Base-by-base conservation (phyloP, 2,888 invertebrate genomes). In the Epistrophella euchroma region DNA sequence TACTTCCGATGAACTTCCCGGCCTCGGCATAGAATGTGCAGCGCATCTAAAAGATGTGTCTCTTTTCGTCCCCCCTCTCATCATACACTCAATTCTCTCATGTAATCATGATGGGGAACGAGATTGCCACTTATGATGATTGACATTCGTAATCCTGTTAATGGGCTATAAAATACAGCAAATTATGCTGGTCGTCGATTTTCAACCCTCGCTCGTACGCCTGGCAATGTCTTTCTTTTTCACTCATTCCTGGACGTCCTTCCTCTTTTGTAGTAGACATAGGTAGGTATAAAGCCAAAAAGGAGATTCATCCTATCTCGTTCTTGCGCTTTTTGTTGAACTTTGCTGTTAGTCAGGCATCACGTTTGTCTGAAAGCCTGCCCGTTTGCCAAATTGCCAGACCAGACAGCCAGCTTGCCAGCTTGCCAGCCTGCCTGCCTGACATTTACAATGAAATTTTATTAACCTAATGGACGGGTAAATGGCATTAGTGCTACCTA, bases 121-220 rank as follows among this genome's bases (percentile, higher is more conserved):
- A 88, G 89, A 88, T 88, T 88, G 88, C 89, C 89, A 89, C 89
- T 89, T 89, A 89, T 88, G 88, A 89, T 89, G 89, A 89, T 89
- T 89, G 89, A 89, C 89, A 89, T 89, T 89, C 88, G 88, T 89
- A 89, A 89, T 88, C 88, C 89, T 89, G 88, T 89, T 89, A 89
- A 89, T 89, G 89, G 88, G 88, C 89, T 88, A 89, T 89, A 89
- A 89, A 88, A 88, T 89, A 88, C 88, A 88, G 88, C 88, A 88
- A 88, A 89, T 88, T 89, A 88, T 88, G 88, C 88, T 89, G 88
- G 88, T 89, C 82, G 88, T 88, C 85, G 85, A 88, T 88, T 78
- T 76, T 60, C 77, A 74, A 74, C 77, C 86, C 82, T 75, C 70
- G n/a, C 82, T 72, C 40, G 40, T 13, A n/a, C n/a, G n/a, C 19